Evolutionary conservation across 2,797 vertebrate genomes (phyloP), one percentile per base, ranked within the genome.

Genomic region (Neosalanx taihuensis): DNA sequence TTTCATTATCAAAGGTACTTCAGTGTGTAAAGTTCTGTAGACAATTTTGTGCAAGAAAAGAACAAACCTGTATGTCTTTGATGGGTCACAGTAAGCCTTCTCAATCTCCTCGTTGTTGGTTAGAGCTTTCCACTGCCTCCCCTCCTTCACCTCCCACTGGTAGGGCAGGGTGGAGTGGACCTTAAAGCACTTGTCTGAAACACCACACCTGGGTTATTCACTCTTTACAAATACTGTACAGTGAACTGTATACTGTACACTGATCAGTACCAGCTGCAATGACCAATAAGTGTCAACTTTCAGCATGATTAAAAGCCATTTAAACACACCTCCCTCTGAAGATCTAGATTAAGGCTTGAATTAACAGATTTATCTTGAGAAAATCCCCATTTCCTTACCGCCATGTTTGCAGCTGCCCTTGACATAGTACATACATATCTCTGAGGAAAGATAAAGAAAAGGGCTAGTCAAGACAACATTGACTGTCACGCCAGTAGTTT

Each of bases 131-230:
- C 85, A 86, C 2, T 23, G 35, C 0, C 30, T 4, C 5, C 70
- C 60, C 23, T 61, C n/a, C 46, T 79, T 77, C 20, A 82, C 46
- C 66, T 86, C 76, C 85, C 85, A 85, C 64, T 79, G 81, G 68
- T 85, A 86, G 2, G 85, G 83, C 78, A 85, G 70, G 10, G 61
- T 67, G 65, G 31, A 84, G 74, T 86, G 83, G 17, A 72, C 73
- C 65, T 72, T 65, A 41, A 20, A 59, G 66, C 83, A 86, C 20
- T 56, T 64, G 31, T 72, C 83, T 86, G 67, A 35, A 72, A 23
- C 17, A 51, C 49, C 49, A 51, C 9, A 51, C 49, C 4, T 37
- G 35, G 35, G 35, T 37, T 5, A 1, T 6, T 37, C 6, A 37
- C 6, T 37, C 23, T 37, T 37, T 6, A 37, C 35, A 37, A 6